Percentiles rank a stretch among this genome's conserved stretches.
Conservation (phyloP, 2,888 invertebrate genomes). For the Drosophila limbata region DNA sequence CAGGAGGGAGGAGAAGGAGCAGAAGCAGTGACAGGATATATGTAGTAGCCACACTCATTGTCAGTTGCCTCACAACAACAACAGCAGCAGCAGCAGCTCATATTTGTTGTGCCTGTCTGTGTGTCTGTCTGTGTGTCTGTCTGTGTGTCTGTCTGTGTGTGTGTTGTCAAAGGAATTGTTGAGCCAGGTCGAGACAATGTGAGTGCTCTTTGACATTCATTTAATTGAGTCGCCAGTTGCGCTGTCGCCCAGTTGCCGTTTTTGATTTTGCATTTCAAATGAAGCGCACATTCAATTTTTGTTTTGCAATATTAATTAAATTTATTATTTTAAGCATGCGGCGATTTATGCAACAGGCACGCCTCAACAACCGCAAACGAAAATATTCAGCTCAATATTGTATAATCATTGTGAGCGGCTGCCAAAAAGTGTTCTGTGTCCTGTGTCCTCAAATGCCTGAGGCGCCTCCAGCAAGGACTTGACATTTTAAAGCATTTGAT, state of each 20-base stretch:
- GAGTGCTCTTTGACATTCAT: conserved; percentile 77
- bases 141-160: conserved; percentile 36
- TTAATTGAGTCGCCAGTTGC: conserved; percentile 68
- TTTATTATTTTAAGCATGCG: conserved; percentile 27
- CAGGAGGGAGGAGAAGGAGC: conserved; percentile 12
- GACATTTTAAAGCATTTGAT: conserved; percentile 46
- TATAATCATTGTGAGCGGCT: conserved; percentile 36
- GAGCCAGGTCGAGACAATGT: conserved; percentile 57
- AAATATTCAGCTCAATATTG: conserved; percentile 33
- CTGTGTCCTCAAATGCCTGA: neutral
- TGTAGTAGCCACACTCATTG: conserved; percentile 41
- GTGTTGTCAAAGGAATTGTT: conserved; percentile 73
- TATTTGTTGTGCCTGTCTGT: conserved; percentile 31
- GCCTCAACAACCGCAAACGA: conserved; percentile 25
- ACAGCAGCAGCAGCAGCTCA: conserved; percentile 33
- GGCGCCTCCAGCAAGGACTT: conserved; percentile 19
- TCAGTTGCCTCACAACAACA: conserved; percentile 31
- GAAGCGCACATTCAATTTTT: conserved; percentile 63
- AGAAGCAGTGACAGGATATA: conserved; percentile 16
- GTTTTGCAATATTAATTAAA: conserved; percentile 55
- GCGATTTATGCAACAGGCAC: conserved; percentile 53
- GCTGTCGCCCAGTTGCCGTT: neutral
- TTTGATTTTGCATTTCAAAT: conserved; percentile 78
- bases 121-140: conserved; percentile 13
- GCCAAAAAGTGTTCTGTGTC: conserved; percentile 15